Base-by-base conservation (phyloP, 2,888 invertebrate species). In the Papilio demoleus region DNA sequence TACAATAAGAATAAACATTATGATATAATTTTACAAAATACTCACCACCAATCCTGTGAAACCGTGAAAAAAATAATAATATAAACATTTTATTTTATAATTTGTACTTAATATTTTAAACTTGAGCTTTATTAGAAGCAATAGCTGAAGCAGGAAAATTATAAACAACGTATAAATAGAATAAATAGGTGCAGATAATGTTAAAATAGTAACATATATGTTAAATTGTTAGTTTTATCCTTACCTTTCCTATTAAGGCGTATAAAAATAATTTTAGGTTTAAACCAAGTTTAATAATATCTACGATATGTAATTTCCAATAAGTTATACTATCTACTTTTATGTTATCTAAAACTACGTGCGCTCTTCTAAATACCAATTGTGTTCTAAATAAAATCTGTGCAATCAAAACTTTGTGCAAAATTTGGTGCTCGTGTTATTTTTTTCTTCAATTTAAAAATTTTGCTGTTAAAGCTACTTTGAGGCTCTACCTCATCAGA, bases 401-500 rank as follows among this genome's bases (percentile, higher is more conserved):
- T 67, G 50, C 53, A 42, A 62, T 31, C 14, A 58, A 68, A 56
- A 53, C 38, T 12, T 38, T 58, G 69, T 65, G 69, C 65, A 58
- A 65, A 62, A 62, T 63, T 22, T 27, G 42, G 81, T 83, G 82
- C 79, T 70, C 56, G 76, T 82, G 81, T 74, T 70, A 67, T 77
- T 56, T 80, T 81, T 80, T 76, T 70, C 71, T 81, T 81, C 80
- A 80, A 74, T 72, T 56, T 61, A 77, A 72, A 72, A n/a, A n/a
- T n/a, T 68, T 71, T 71, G 65, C 72, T 74, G 71, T 66, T 67
- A 70, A 74, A 71, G 70, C 72, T 73, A 73, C 75, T 68, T 72
- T 80, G 82, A 82, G 82, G 79, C 81, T 85, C 81, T 92, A 92
- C 91, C 92, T 92, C 91, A 72, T 89, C 86, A 76, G 82, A 77